Base-by-base conservation (phyloP, 2,888 invertebrate genomes). In the Spilosoma lubricipeda region DNA sequence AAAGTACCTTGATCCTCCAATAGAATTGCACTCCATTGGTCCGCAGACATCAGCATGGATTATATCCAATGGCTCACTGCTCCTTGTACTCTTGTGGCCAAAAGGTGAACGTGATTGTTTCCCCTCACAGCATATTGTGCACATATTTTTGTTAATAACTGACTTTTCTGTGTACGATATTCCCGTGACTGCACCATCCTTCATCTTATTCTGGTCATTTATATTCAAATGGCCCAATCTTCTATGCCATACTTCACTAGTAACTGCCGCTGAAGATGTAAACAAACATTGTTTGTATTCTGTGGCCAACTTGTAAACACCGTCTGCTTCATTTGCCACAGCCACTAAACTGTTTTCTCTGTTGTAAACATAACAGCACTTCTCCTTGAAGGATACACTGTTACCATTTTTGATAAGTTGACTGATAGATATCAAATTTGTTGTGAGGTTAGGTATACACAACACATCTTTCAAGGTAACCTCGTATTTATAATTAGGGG, bases 181-280 rank as follows among this genome's bases (percentile, higher is more conserved):
- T 15, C 33, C 65, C 39, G 39, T 39, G 39, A 39, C 39, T 39
- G 30, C 33, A 15, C 2, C 15, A 65, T 33, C 27, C 8, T 2
- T 33, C 65, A 65, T 65, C 20, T 18, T 18, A 5, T 65, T 36
- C 36, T 15, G 4, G 8, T 65, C 33, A 13, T 65, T 27, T 3
- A 30, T 33, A 18, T 65, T 65, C 27, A 65, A 7, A 65, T 65
- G 65, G 5, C 42, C 67, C 27, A 67, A 11, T 18, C 67, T 67
- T 15, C 67, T 42, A 45, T 67, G 67, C 67, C 67, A 67, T 30
- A 67, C 9, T 9, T 27, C 67, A 23, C n/a, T 67, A 39, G 39
- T 39, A 39, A 5, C 39, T 39, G 3, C 39, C 3, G 39, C 8
- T 1, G 42, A 8, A 30, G 52, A 23, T 30, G 70, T n/a, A 23